A percentile compares a stretch with the other conserved stretches of the same genome.
phyloP scores from a whole-genome alignment of 2,888 invertebrate genomes.

The Salticus scenicus region DNA sequence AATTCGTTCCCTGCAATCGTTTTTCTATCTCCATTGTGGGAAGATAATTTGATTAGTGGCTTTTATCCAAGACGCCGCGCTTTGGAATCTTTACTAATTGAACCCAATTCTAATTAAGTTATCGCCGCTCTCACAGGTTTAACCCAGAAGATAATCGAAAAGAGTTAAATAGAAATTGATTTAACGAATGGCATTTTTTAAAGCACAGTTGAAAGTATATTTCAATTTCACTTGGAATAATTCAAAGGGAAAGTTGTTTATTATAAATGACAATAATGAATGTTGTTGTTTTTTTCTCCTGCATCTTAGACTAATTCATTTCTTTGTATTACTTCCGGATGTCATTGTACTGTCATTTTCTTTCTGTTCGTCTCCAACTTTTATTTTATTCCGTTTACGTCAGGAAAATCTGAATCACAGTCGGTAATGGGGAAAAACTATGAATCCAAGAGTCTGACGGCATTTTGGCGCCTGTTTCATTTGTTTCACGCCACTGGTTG shows the following conservation, averaged over 20 bases:
- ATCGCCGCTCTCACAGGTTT: too few relatives aligned
- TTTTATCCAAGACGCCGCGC: not conserved
- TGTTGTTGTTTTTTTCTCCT: too few relatives aligned
- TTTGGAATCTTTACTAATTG: not conserved
- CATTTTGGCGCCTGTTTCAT: conserved; percentile 39
- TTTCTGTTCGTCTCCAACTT: conserved; percentile 16
- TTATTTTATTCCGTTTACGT: conserved; percentile 28
- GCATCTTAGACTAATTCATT: conserved; percentile 53
- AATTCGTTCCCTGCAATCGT: conserved; percentile 25
- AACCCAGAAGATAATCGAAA: too few relatives aligned
- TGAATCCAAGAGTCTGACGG: not conserved
- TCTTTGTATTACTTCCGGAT: conserved; percentile 36
- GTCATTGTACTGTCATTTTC: conserved; percentile 14
- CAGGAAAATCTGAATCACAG: conserved; percentile 23
- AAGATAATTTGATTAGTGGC: conserved; percentile 32
- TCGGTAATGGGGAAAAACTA: not conserved
- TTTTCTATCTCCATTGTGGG: not conserved
- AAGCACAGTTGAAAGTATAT: too few relatives aligned
- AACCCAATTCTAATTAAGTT: not conserved
- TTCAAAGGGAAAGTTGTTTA: too few relatives aligned
- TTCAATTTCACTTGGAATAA: too few relatives aligned
- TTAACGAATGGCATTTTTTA: too few relatives aligned
- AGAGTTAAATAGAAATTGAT: too few relatives aligned
- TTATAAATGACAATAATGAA: too few relatives aligned
- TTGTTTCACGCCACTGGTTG: conserved; percentile 40